Conservation (phyloP, 2,888 invertebrate species). For the Crossocerus cetratus region DNA sequence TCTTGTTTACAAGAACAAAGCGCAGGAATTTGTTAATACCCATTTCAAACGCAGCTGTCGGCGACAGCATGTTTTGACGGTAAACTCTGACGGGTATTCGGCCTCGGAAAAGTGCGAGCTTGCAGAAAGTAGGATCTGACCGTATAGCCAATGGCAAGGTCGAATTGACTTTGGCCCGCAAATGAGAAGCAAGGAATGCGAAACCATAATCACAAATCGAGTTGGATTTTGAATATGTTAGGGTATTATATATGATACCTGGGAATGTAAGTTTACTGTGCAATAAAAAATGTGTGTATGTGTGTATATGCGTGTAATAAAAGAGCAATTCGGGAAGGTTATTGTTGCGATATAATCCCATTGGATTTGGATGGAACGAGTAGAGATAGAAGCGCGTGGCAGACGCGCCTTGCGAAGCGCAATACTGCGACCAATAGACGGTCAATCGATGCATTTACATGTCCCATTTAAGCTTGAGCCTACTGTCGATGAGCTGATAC, state of each 20-base stretch:
- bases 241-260: no score
- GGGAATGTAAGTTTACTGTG: no score
- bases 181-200: conserved; percentile 19
- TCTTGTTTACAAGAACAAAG: background rate
- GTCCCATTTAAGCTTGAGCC: conserved; percentile 38
- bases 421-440: conserved; percentile 15
- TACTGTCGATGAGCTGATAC: conserved; percentile 17
- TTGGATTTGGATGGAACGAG: no score
- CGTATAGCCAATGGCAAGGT: conserved; percentile 29
- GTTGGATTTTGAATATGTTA: background rate
- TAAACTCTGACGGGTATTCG: background rate
- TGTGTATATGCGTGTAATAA: no score
- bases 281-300: no score
- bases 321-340: no score
- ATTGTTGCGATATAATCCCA: no score
- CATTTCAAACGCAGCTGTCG: background rate
- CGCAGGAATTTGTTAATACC: background rate
- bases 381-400: background rate
- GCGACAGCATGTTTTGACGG: background rate
- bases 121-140: conserved; percentile 56
- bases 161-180: conserved; percentile 32
- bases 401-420: background rate
- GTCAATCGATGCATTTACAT: conserved; percentile 49
- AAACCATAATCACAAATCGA: background rate
- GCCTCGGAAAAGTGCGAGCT: conserved; percentile 43